Base-by-base conservation (phyloP, 92 coral and sea anemone genomes). In the Palythoa heliodiscus region DNA sequence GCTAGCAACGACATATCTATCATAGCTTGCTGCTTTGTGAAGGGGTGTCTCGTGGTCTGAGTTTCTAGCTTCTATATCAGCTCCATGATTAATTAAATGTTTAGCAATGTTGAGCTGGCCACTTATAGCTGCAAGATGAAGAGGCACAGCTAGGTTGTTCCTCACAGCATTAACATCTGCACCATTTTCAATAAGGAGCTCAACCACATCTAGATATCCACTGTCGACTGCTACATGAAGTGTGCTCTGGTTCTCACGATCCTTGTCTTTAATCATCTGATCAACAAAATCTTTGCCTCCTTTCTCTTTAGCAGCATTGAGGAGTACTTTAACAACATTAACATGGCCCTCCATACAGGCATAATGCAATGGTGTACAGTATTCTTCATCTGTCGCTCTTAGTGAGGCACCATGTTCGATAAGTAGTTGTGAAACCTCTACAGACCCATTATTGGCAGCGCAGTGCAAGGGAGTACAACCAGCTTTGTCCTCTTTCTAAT, bases 81-180 rank as follows among this genome's bases (percentile, higher is more conserved):
- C 99, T 12, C 89, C 90, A 74, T 91, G 91, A 14, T 88, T 75
- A 23, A 91, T 64, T 57, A 96, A 77, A 52, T 93, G 86, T 82
- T 91, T 84, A 13, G 94, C 97, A 68, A 93, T 94, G n/a, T 85
- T 89, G 1, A 82, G 83, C 55, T 94, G 91, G 0, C 98, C 98
- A 87, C 95, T 93, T 60, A 92, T 91, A 43, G 99, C 98, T 1
- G 99, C 99, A 80, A 96, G 90, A 79, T 96, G 99, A 25, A 96
- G 88, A 7, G 99, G 98, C 12, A 92, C 94, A 4, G 98, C 95
- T 71, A 91, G 86, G 87, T 96, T 96, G 15, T 66, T 88, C 47
- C 97, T 84, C 47, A 87, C 87, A 4, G 95, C 93, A 54, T 88
- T 88, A 16, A 96, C 99, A 70, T 96, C 89, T 0, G 98, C 99